Conservation (phyloP, 2,888 invertebrate species). For the Brassicogethes aeneus region DNA sequence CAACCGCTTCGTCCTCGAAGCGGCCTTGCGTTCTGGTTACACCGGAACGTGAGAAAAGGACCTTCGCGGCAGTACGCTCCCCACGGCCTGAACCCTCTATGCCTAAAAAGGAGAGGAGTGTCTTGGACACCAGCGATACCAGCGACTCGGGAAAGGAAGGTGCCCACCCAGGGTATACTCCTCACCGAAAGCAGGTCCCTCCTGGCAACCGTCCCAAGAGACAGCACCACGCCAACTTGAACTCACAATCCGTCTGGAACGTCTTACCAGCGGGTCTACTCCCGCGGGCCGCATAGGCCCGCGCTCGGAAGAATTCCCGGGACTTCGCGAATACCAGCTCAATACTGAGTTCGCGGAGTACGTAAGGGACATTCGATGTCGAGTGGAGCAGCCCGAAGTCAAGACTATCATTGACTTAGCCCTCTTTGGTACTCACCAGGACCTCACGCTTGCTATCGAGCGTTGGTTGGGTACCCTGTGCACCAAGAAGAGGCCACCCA, state of each 20-base stretch:
- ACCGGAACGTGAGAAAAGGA: too few relatives aligned
- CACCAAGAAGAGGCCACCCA: background rate
- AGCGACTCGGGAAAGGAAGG: background rate
- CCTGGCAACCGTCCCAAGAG: slow-evolving; percentile 4
- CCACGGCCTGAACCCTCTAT: background rate
- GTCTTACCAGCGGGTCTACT: background rate
- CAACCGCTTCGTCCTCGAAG: background rate
- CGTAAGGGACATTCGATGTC: too few relatives aligned
- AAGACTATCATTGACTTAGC: background rate
- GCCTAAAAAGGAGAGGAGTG: background rate
- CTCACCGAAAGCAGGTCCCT: slow-evolving; percentile 3
- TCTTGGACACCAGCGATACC: background rate
- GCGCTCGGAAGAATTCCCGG: too few relatives aligned
- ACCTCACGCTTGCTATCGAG: background rate
- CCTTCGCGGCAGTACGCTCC: too few relatives aligned
- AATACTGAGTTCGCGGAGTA: background rate
- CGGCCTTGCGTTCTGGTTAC: too few relatives aligned
- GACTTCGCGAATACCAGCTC: too few relatives aligned
- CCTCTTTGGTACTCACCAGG: background rate
- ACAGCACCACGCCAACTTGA: slow-evolving; percentile 2
- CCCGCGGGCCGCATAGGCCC: background rate
- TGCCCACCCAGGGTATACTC: background rate
- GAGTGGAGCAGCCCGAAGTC: background rate
- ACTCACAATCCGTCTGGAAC: background rate
- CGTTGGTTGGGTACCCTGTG: background rate